phyloP scores from a whole-genome alignment of 1,140 invertebrate species.

The Hylaeus volcanicus region DNA sequence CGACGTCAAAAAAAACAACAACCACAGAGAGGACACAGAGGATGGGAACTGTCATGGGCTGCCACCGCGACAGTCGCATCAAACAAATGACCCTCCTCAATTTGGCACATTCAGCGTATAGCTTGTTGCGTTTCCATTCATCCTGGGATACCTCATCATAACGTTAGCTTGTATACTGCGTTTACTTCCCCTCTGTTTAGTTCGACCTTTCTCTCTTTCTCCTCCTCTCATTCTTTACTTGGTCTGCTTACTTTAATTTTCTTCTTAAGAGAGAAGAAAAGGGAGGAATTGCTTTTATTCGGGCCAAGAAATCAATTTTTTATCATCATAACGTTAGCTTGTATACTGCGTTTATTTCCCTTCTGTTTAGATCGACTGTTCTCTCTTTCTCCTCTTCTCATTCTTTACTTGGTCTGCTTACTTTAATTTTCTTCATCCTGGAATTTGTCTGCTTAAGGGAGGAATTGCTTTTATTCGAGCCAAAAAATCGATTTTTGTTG shows the following conservation, averaged over 20 bases:
- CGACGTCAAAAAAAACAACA: constrained; percentile 48
- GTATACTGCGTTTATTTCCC: constrained; percentile 16
- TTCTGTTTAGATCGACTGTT: neutral
- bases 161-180: constrained; percentile 26
- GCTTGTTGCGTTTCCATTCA: constrained; percentile 73
- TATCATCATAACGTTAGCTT: constrained; percentile 47
- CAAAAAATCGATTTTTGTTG: no score
- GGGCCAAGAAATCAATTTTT: no score
- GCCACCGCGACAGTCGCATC: constrained; percentile 49
- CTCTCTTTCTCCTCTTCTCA: neutral
- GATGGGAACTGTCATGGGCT: constrained; percentile 52
- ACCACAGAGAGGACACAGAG: constrained; percentile 14
- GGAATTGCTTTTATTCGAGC: no score
- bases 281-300: no score
- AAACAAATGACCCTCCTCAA: constrained; percentile 66
- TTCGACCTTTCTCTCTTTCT: neutral
- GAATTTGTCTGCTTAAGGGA: no score
- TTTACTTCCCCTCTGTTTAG: neutral
- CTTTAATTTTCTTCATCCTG: no score
- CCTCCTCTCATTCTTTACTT: neutral
- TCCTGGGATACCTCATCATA: constrained; percentile 57
- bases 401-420: neutral
- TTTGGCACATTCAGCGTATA: constrained; percentile 70
- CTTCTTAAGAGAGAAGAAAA: no score
- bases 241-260: no score